Percentiles rank a stretch among this genome's conserved stretches.
These are phyloP conservation scores for Hemichromis elongatus DNA, from an alignment of 2,113 vertebrate genomes.

Conservation along the genomic window DNA sequence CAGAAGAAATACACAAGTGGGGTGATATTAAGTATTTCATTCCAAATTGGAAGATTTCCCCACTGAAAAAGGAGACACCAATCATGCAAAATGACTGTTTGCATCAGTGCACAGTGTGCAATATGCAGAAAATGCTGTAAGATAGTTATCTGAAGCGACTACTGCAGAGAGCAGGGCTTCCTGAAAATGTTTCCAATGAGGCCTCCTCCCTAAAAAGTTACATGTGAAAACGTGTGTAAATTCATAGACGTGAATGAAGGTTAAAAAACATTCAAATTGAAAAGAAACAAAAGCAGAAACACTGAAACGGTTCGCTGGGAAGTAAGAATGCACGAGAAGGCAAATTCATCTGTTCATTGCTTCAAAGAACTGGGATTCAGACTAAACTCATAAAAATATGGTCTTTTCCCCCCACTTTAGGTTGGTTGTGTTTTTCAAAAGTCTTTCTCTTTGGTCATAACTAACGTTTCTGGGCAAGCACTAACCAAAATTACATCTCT, in stretches of 20 bases:
- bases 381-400: conserved; percentile 5
- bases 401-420: neutral
- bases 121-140: neutral
- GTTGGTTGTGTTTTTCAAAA: neutral
- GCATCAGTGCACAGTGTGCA: neutral
- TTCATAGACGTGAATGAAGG: neutral
- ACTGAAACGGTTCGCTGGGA: neutral
- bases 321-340: neutral
- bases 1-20: neutral
- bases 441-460: neutral
- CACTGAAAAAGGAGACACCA: neutral
- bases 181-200: neutral
- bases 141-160: conserved; percentile 1
- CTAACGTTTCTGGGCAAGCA: conserved; percentile 4
- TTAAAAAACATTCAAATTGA: neutral
- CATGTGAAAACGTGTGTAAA: neutral
- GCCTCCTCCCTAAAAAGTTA: neutral
- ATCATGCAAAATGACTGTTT: conserved; percentile 2
- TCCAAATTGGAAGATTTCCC: conserved; percentile 17
- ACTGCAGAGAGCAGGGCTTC: neutral
- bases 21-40: neutral
- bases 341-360: conserved; percentile 46
- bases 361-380: conserved; percentile 10
- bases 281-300: neutral
- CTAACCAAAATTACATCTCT: conserved; percentile 4